Percentiles rank a stretch among this genome's conserved stretches.
phyloP scores from a whole-genome alignment of 2,888 invertebrate species.

The Amblyjoppa proteus region DNA sequence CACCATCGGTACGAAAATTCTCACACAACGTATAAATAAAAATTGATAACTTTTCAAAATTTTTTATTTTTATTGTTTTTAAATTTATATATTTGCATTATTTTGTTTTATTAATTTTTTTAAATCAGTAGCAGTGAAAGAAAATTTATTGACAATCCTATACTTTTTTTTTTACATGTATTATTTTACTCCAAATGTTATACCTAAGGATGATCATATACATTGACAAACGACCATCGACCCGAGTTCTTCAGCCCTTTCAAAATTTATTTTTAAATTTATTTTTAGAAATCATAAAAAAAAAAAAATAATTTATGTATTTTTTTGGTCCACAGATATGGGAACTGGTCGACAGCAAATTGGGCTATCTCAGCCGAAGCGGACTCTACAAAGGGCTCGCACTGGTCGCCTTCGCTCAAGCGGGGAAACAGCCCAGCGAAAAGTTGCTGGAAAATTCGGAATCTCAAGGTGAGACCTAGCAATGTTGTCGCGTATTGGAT shows the following conservation, averaged over 20 bases:
- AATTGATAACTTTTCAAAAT: background rate
- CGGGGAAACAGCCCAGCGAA: conserved; percentile 86
- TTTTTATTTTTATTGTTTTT: conserved; percentile 2
- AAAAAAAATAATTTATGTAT: too few relatives aligned
- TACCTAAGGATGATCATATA: too few relatives aligned
- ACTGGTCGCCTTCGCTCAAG: conserved; percentile 87
- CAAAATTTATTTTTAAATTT: background rate
- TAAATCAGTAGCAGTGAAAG: too few relatives aligned
- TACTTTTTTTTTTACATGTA: too few relatives aligned
- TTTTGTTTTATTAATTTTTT: background rate
- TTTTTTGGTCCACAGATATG: conserved; percentile 83
- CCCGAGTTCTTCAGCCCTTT: too few relatives aligned
- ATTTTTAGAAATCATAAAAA: too few relatives aligned
- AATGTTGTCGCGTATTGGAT: background rate
- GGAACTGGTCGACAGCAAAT: conserved; percentile 86
- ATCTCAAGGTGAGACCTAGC: conserved; percentile 80
- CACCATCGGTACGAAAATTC: background rate
- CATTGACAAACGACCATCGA: too few relatives aligned
- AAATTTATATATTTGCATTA: too few relatives aligned
- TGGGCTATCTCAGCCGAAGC: conserved; percentile 86
- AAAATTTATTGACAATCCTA: too few relatives aligned
- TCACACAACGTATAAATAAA: background rate
- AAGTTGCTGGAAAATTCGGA: conserved; percentile 86
- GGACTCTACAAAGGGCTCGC: conserved; percentile 87
- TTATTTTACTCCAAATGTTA: too few relatives aligned